Percentiles rank a stretch among this genome's conserved stretches.
These are phyloP conservation scores for Steatornis caripensis DNA, from an alignment of 2,113 vertebrate species.

Conservation along the genomic window DNA sequence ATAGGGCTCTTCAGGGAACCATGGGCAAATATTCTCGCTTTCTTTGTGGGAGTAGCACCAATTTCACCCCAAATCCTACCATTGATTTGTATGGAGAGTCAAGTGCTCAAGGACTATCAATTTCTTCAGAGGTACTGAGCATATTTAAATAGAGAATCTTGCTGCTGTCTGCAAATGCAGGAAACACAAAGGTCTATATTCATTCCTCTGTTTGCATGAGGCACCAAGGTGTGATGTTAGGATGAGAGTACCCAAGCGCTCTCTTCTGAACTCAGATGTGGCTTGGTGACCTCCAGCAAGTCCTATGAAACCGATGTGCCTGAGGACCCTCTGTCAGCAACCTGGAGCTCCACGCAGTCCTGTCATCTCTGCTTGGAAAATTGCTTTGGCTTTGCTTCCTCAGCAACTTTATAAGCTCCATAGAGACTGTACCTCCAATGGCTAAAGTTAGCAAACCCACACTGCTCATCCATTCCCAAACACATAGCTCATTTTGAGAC, in stretches of 20 bases:
- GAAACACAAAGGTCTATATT: background rate
- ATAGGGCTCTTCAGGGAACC: background rate
- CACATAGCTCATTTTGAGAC: background rate
- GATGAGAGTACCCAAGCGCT: background rate
- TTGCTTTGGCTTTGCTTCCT: constrained; percentile 1
- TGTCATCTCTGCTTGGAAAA: background rate
- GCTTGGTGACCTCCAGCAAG: background rate
- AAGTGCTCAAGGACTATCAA: background rate
- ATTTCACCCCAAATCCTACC: background rate
- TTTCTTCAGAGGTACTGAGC: background rate
- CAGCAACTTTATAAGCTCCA: background rate
- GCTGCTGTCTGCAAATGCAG: background rate
- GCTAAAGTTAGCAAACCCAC: background rate
- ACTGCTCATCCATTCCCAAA: background rate
- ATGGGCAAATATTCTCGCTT: background rate
- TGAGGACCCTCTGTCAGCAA: background rate
- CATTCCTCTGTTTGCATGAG: background rate
- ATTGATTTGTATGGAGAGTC: background rate
- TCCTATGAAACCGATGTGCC: background rate
- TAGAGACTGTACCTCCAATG: background rate
- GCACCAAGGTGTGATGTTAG: background rate
- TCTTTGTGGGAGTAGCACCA: background rate
- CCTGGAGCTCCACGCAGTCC: background rate
- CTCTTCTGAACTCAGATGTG: background rate
- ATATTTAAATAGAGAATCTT: background rate